Conservation (phyloP, 2,113 vertebrate genomes). For the Mormyrus lacerda region DNA sequence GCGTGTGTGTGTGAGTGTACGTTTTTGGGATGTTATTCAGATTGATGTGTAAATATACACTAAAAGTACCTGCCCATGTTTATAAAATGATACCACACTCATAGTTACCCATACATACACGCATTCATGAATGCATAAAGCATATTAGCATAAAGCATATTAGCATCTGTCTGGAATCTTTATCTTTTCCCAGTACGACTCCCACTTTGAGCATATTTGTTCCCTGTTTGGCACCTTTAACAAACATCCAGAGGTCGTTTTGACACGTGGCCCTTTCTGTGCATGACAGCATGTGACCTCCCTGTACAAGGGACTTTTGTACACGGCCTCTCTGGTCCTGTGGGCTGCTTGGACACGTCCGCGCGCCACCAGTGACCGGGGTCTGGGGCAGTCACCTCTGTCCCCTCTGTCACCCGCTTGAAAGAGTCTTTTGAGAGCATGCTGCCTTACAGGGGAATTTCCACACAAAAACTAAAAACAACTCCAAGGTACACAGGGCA, state of each 20-base stretch:
- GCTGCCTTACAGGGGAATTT: background rate
- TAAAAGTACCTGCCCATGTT: background rate
- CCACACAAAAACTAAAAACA: background rate
- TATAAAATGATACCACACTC: background rate
- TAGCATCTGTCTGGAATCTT: background rate
- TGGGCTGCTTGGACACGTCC: slow-evolving; percentile 37
- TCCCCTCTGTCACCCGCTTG: slow-evolving; percentile 58
- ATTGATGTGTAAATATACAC: background rate
- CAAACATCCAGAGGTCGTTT: background rate
- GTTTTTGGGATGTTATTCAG: background rate
- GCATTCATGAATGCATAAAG: background rate
- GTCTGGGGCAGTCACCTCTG: slow-evolving; percentile 44
- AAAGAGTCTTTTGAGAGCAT: slow-evolving; percentile 58
- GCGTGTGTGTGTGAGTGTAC: background rate
- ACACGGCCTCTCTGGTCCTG: slow-evolving; percentile 26
- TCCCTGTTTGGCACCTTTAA: slow-evolving; percentile 29
- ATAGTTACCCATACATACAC: background rate
- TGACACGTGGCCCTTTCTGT: slow-evolving; percentile 28
- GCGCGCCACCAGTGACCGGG: slow-evolving; percentile 39
- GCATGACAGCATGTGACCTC: slow-evolving; percentile 41
- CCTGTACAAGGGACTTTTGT: slow-evolving; percentile 54
- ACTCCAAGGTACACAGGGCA: background rate
- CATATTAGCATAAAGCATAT: background rate
- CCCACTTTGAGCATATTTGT: slow-evolving; percentile 20
- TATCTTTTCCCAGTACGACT: background rate